Evolutionary conservation across 2,113 vertebrate genomes (phyloP), one percentile per base, ranked within the genome.

Genomic region (Bubo blakistoni): DNA sequence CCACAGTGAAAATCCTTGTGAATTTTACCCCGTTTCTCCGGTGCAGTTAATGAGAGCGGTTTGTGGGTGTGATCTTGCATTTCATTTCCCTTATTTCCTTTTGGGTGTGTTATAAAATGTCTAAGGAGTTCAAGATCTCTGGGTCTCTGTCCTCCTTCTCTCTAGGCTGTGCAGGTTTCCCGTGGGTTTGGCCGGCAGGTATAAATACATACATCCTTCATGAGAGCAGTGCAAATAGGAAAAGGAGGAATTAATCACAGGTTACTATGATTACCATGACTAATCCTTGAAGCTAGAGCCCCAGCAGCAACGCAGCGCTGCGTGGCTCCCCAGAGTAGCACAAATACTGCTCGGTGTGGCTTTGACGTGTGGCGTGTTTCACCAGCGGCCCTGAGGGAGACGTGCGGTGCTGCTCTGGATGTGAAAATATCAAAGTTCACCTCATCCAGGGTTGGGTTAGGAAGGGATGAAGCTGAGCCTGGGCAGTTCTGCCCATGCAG

Each of bases 31-130:
- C 1, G 1, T 46, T 40, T 80, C 63, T 66, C 63, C n/a, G 10
- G 72, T 3, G 52, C 25, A 10, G 91, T 72, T 44, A 25, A 26
- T 5, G 46, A 18, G 54, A 57, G 46, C 0, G 0, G 5, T 62
- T 61, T 1, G 0, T 19, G 51, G 55, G 16, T 5, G 14, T 30
- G 12, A 58, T 11, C 4, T 1, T 0, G 6, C 4, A 0, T 58
- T 72, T 83, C 8, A 16, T 55, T 58, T 79, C 81, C 59, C 13
- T 62, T 36, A 8, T 42, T 52, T 34, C 40, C 63, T 72, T 47
- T 38, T 47, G 74, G 40, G 18, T 11, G 4, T 20, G 42, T 44
- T 61, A 30, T 10, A 18, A 19, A 54, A 16, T 54, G 71, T 47
- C 29, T 70, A 0, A 80, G 10, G 71, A 57, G 40, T 24, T 94